Conservation (phyloP, 1,140 invertebrate genomes). For the Tetramorium parvispinum region DNA sequence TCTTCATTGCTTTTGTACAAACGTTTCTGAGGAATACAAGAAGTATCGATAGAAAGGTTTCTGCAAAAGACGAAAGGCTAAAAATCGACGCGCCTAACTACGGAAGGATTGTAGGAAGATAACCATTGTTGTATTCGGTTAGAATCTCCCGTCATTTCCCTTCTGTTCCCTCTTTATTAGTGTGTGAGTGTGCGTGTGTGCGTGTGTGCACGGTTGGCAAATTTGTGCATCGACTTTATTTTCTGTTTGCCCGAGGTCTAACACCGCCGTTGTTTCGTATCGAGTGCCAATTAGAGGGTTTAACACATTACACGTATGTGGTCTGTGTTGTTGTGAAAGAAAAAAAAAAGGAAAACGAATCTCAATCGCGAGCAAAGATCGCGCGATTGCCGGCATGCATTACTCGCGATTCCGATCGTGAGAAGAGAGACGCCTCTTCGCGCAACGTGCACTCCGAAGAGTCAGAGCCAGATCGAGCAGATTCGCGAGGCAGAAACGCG, state of each 20-base stretch:
- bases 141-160: background rate
- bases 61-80: background rate
- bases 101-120: background rate
- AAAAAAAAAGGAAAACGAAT: background rate
- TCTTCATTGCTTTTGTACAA: background rate
- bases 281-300: constrained; percentile 58
- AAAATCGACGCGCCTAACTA: background rate
- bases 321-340: constrained; percentile 44
- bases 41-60: background rate
- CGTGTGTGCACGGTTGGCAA: constrained; percentile 67
- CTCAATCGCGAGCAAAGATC: constrained; percentile 3
- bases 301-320: constrained; percentile 63
- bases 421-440: background rate
- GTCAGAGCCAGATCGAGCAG: constrained; percentile 37
- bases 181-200: constrained; percentile 67
- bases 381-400: constrained; percentile 38
- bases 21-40: background rate
- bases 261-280: constrained; percentile 63
- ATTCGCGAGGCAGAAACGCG: background rate
- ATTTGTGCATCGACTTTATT: constrained; percentile 65
- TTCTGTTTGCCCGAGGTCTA: constrained; percentile 65
- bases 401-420: constrained; percentile 14
- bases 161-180: constrained; percentile 1
- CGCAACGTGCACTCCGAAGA: background rate
- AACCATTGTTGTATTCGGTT: background rate